phyloP scores from a whole-genome alignment of 2,113 vertebrate species.

The Jacana jacana region DNA sequence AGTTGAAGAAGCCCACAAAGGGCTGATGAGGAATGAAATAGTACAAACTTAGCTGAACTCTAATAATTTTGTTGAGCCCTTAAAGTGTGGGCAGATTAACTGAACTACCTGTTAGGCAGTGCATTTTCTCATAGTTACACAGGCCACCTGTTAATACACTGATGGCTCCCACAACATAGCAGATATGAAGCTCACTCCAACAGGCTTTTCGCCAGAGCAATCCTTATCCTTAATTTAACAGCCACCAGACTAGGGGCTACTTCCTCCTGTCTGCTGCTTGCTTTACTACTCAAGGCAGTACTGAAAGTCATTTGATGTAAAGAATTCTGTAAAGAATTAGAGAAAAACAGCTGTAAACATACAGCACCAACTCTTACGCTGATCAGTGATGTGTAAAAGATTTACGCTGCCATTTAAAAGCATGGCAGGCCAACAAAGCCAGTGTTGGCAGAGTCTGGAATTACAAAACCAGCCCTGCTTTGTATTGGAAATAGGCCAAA shows the following conservation, averaged over 20 bases:
- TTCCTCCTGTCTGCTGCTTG: not conserved
- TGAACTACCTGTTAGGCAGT: not conserved
- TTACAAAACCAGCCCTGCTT: not conserved
- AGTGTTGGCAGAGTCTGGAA: not conserved
- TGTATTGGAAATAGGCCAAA: not conserved
- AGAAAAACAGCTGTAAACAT: not conserved
- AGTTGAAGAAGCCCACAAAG: not conserved
- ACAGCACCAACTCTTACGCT: not conserved
- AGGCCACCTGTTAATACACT: not conserved
- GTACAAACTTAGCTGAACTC: not conserved
- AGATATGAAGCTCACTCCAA: not conserved
- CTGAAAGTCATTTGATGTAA: not conserved
- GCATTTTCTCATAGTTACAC: not conserved
- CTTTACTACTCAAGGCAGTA: not conserved
- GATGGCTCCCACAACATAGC: not conserved
- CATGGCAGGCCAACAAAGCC: not conserved
- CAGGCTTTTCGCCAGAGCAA: not conserved
- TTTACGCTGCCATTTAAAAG: not conserved
- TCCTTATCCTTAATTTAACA: not conserved
- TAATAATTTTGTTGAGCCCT: not conserved
- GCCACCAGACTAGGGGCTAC: not conserved
- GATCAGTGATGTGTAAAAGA: not conserved
- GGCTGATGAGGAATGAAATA: not conserved
- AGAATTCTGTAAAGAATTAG: not conserved
- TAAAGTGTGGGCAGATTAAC: not conserved